phyloP scores from a whole-genome alignment of 2,113 vertebrate genomes.

The Elephantulus edwardii region DNA sequence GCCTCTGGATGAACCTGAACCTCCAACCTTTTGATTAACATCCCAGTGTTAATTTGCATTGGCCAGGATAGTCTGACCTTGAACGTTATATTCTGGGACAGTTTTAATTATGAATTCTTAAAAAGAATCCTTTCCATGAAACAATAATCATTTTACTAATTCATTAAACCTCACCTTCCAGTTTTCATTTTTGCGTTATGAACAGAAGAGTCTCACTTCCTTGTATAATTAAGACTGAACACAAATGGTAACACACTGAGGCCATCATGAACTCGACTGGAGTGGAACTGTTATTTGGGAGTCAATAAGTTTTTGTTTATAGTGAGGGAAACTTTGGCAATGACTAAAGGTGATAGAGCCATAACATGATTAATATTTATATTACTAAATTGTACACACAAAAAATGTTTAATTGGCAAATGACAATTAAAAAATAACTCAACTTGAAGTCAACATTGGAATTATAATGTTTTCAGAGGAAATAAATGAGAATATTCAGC shows the following conservation, averaged over 20 bases:
- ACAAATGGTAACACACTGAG: background rate
- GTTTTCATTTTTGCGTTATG: background rate
- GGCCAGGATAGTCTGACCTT: background rate
- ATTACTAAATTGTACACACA: background rate
- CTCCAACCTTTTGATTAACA: background rate
- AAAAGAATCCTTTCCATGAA: background rate
- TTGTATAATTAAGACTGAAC: background rate
- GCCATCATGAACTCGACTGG: background rate
- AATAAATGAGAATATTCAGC: background rate
- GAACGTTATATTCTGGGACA: background rate
- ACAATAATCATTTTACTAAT: background rate
- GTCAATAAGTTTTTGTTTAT: background rate
- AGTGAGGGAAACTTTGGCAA: background rate
- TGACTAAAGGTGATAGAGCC: background rate
- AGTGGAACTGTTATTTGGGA: background rate
- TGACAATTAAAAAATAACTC: background rate
- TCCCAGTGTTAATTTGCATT: background rate
- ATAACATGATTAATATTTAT: too few species aligned
- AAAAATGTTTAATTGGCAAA: background rate
- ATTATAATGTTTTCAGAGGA: background rate
- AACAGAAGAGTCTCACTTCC: background rate
- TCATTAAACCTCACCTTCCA: background rate
- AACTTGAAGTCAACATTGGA: background rate
- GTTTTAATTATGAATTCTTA: constrained; percentile 18
- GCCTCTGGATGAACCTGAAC: background rate